Conservation (phyloP, 2,113 vertebrate species). For the Boleophthalmus pectinirostris region DNA sequence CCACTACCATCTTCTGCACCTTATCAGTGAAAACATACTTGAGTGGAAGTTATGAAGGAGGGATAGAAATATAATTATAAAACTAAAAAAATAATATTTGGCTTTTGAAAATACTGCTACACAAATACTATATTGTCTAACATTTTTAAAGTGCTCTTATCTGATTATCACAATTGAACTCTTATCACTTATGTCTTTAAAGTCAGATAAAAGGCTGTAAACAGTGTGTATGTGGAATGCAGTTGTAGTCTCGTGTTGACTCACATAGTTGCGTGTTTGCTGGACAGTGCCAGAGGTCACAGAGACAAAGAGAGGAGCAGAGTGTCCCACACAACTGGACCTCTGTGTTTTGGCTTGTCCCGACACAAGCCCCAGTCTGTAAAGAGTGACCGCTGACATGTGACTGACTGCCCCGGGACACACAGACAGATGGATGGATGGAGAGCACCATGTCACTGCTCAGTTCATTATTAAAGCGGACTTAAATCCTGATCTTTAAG, state of each 20-base stretch:
- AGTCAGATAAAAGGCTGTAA: neutral
- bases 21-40: too few relatives aligned
- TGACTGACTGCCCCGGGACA: slow-evolving; percentile 39
- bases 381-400: slow-evolving; percentile 40
- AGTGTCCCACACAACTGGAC: slow-evolving; percentile 52
- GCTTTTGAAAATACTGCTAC: too few relatives aligned
- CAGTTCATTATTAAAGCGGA: slow-evolving; percentile 18
- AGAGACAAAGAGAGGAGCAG: slow-evolving; percentile 55
- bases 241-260: slow-evolving; percentile 39
- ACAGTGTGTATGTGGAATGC: neutral
- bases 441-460: slow-evolving; percentile 4
- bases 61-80: too few relatives aligned
- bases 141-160: neutral
- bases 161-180: neutral
- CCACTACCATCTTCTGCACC: too few relatives aligned
- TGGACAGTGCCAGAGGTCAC: slow-evolving; percentile 56
- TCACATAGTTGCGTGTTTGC: slow-evolving; percentile 65
- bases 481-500: neutral
- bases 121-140: too few relatives aligned
- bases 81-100: too few relatives aligned
- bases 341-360: slow-evolving; percentile 48
- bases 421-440: slow-evolving; percentile 32
- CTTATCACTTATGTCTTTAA: neutral
- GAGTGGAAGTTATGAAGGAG: too few relatives aligned
- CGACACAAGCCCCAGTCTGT: slow-evolving; percentile 46